phyloP scores from a whole-genome alignment of 2,888 invertebrate genomes.

The Leptarthrus brevirostris region DNA sequence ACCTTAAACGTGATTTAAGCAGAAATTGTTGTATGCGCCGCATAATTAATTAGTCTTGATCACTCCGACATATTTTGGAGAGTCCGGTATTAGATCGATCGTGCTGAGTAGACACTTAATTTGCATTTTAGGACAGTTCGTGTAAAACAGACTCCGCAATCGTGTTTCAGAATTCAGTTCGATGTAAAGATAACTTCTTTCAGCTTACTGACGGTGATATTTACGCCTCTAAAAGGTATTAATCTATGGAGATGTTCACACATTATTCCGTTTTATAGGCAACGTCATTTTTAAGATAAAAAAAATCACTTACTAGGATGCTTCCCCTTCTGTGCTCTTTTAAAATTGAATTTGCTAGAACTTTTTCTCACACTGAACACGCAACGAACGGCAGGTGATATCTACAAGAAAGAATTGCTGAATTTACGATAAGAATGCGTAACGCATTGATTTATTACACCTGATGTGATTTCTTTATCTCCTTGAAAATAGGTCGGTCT shows the following conservation, averaged over 20 bases:
- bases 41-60: slow-evolving; percentile 50
- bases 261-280: not conserved
- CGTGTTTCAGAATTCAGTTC: not conserved
- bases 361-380: slow-evolving; percentile 35
- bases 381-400: slow-evolving; percentile 11
- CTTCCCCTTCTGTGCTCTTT: not conserved
- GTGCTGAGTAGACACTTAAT: slow-evolving; percentile 30
- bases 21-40: slow-evolving; percentile 42
- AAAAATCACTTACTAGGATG: not conserved
- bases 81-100: slow-evolving; percentile 15
- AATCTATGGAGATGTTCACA: not conserved
- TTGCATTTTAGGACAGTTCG: slow-evolving; percentile 39
- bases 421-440: slow-evolving; percentile 26
- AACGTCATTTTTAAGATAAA: not conserved
- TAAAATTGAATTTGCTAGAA: not conserved
- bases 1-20: slow-evolving; percentile 41
- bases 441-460: slow-evolving; percentile 51
- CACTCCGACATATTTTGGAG: slow-evolving; percentile 42
- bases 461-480: slow-evolving; percentile 50
- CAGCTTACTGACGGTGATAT: not conserved
- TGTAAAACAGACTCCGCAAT: slow-evolving; percentile 16
- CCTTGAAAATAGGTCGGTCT: not conserved
- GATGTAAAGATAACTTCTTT: slow-evolving; percentile 33
- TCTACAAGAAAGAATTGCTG: not conserved
- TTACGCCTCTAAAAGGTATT: not conserved